Conservation (phyloP, 2,113 vertebrate genomes). For the Paralichthys olivaceus region DNA sequence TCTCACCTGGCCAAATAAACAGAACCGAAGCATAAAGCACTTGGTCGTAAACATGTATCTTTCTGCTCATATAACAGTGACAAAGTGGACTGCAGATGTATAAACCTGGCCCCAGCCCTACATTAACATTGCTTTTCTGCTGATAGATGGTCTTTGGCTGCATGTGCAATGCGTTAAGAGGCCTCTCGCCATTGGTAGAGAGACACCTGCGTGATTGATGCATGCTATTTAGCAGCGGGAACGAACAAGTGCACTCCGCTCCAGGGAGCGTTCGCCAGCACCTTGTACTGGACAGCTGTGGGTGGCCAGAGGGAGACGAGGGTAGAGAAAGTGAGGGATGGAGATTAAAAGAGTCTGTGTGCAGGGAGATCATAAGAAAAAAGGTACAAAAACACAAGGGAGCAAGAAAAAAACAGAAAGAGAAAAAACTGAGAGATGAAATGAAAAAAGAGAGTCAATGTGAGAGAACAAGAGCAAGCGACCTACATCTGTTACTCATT, state of each 20-base stretch:
- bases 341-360: background rate
- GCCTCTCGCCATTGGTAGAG: slow-evolving; percentile 40
- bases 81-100: slow-evolving; percentile 50
- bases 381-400: background rate
- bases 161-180: slow-evolving; percentile 58
- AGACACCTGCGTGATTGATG: slow-evolving; percentile 76
- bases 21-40: slow-evolving; percentile 2
- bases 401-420: slow-evolving; percentile 27
- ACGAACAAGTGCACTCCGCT: slow-evolving; percentile 86
- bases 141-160: slow-evolving; percentile 67
- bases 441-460: slow-evolving; percentile 47
- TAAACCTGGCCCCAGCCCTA: slow-evolving; percentile 54
- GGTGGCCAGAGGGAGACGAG: slow-evolving; percentile 87
- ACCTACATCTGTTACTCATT: slow-evolving; percentile 95
- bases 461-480: slow-evolving; percentile 62
- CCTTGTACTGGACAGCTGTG: slow-evolving; percentile 89
- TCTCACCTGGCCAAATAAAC: slow-evolving; percentile 70
- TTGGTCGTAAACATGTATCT: background rate
- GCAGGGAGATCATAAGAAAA: background rate
- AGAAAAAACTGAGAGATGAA: slow-evolving; percentile 35
- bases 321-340: slow-evolving; percentile 14
- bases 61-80: slow-evolving; percentile 28
- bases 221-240: slow-evolving; percentile 77
- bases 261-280: slow-evolving; percentile 82
- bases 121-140: slow-evolving; percentile 49